These are phyloP conservation scores for Acanthococcus lagerstroemiae DNA, from an alignment of 2,888 invertebrate genomes.

Conservation along the genomic window DNA sequence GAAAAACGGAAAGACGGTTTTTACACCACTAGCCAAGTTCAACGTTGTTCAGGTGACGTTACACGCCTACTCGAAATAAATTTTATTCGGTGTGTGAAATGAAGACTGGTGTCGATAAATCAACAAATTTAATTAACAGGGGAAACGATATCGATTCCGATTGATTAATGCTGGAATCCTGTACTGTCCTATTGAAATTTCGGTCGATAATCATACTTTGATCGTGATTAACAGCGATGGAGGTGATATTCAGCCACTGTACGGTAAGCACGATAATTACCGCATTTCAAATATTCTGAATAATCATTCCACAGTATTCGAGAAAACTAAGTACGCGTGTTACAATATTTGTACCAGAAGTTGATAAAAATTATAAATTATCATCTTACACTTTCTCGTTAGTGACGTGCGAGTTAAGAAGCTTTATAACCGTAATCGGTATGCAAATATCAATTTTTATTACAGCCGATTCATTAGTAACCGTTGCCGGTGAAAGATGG, in stretches of 20 bases:
- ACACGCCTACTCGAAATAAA: background rate
- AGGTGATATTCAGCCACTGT: slow-evolving; percentile 60
- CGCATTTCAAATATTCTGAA: too few relatives aligned
- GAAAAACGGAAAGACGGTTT: slow-evolving; percentile 39
- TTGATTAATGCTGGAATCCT: slow-evolving; percentile 76
- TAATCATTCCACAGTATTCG: background rate
- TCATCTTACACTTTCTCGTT: background rate
- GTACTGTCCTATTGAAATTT: slow-evolving; percentile 75
- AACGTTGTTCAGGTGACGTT: slow-evolving; percentile 52
- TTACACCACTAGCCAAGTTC: slow-evolving; percentile 54
- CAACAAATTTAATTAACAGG: slow-evolving; percentile 46
- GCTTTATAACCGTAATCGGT: too few relatives aligned
- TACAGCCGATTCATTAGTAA: slow-evolving; percentile 55
- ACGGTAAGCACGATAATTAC: slow-evolving; percentile 55
- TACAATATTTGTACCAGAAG: too few relatives aligned
- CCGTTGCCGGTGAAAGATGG: slow-evolving; percentile 80
- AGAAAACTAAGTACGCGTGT: too few relatives aligned
- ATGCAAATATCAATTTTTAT: too few relatives aligned
- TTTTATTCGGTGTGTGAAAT: too few relatives aligned
- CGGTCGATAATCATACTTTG: slow-evolving; percentile 71
- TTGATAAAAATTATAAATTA: background rate
- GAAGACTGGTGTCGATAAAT: too few relatives aligned
- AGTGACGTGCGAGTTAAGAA: background rate
- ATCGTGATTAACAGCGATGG: slow-evolving; percentile 70
- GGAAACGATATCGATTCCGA: slow-evolving; percentile 66